These are phyloP conservation scores for Hylia prasina DNA, from an alignment of 2,113 vertebrate species.

Conservation along the genomic window DNA sequence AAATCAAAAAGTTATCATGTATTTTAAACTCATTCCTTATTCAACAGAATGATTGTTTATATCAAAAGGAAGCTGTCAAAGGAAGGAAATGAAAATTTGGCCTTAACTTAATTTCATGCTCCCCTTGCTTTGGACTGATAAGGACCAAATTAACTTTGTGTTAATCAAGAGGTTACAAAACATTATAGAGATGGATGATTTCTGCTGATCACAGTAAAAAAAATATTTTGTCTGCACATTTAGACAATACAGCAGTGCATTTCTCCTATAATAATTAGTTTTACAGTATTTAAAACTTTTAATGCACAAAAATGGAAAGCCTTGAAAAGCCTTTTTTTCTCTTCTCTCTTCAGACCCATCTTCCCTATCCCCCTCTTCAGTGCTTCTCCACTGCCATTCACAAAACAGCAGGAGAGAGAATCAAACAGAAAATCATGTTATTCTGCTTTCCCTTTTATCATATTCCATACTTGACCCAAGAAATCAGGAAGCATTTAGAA, in stretches of 20 bases:
- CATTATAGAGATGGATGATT: background rate
- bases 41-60: background rate
- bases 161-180: slow-evolving; percentile 17
- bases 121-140: slow-evolving; percentile 10
- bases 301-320: background rate
- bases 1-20: background rate
- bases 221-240: background rate
- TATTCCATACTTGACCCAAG: slow-evolving; percentile 12
- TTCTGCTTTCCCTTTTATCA: slow-evolving; percentile 10
- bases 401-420: slow-evolving; percentile 1
- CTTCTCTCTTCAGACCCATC: background rate
- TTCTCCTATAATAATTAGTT: background rate
- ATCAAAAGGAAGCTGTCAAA: background rate
- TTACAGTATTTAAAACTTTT: background rate
- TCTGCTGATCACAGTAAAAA: background rate
- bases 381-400: background rate
- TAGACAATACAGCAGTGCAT: background rate
- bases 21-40: background rate
- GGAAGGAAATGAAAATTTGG: background rate
- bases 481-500: slow-evolving; percentile 42
- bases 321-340: background rate
- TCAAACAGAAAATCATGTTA: background rate
- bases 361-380: background rate
- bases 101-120: slow-evolving; percentile 32
- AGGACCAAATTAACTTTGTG: slow-evolving; percentile 9